Percentiles rank a stretch among this genome's conserved stretches.
phyloP scores from a whole-genome alignment of 2,113 vertebrate genomes.

The Ceuthmochares aereus region DNA sequence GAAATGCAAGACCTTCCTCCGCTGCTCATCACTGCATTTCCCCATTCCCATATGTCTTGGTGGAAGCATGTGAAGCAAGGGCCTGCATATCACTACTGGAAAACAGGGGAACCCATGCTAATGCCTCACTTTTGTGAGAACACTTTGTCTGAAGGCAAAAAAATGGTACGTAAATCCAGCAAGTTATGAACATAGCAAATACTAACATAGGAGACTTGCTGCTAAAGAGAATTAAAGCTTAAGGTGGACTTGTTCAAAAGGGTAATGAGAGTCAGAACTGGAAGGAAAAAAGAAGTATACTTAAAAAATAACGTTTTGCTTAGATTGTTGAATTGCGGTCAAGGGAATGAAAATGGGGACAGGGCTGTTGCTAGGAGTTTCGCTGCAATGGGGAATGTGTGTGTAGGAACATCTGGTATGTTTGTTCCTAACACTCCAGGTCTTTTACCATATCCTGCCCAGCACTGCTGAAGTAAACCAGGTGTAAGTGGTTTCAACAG shows the following conservation, averaged over 20 bases:
- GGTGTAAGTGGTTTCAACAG: slow-evolving; percentile 79
- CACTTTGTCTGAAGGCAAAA: not conserved
- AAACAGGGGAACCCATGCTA: rapidly evolving
- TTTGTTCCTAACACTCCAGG: slow-evolving; percentile 57
- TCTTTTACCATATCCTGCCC: slow-evolving; percentile 75
- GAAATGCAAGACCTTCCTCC: not conserved
- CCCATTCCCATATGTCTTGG: not conserved
- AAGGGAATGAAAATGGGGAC: slow-evolving; percentile 29
- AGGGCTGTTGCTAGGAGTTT: slow-evolving; percentile 19
- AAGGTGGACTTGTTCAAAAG: not conserved
- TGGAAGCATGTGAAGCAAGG: not conserved
- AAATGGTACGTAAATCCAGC: not conserved
- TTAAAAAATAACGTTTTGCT: slow-evolving; percentile 73
- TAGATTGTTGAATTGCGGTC: slow-evolving; percentile 54
- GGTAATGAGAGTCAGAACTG: not conserved
- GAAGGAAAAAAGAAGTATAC: not conserved
- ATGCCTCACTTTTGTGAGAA: not conserved
- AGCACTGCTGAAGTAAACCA: slow-evolving; percentile 73
- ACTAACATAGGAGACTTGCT: not conserved
- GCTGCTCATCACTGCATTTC: not conserved
- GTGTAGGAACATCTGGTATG: slow-evolving; percentile 73
- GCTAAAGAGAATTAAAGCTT: not conserved
- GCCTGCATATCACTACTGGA: not conserved
- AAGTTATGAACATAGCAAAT: rapidly evolving
- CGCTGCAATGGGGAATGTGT: not conserved